Conservation (phyloP, 2,888 invertebrate genomes). For the Polymixis lichenea region DNA sequence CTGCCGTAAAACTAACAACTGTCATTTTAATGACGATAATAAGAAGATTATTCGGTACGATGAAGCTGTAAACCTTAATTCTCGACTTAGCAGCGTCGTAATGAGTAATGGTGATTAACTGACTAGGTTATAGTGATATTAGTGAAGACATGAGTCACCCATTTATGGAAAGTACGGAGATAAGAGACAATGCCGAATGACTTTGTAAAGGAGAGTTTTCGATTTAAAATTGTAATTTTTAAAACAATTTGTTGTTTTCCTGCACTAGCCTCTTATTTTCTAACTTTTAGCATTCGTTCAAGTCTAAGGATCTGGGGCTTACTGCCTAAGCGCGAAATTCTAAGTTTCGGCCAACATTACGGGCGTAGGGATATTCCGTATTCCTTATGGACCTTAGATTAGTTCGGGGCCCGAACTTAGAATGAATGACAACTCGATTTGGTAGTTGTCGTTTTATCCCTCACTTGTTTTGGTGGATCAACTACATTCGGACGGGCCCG, state of each 20-base stretch:
- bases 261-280: neutral
- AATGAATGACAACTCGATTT: too few relatives aligned
- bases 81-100: neutral
- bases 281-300: neutral
- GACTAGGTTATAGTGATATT: conserved; percentile 7
- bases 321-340: too few relatives aligned
- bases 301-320: neutral
- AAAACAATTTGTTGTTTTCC: too few relatives aligned
- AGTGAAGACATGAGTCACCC: conserved; percentile 7
- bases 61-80: conserved; percentile 21
- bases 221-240: neutral
- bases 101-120: conserved; percentile 25
- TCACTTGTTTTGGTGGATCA: too few relatives aligned
- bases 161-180: conserved; percentile 8
- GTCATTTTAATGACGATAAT: conserved; percentile 20
- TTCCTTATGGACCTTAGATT: too few relatives aligned
- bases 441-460: too few relatives aligned
- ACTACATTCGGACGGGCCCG: too few relatives aligned
- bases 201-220: neutral
- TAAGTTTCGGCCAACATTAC: too few relatives aligned
- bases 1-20: conserved; percentile 15
- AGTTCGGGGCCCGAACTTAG: too few relatives aligned
- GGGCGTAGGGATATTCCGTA: too few relatives aligned
- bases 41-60: neutral
- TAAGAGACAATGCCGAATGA: neutral